These are phyloP conservation scores for Oophaga pumilio DNA, from an alignment of 2,113 vertebrate genomes.

Conservation along the genomic window DNA sequence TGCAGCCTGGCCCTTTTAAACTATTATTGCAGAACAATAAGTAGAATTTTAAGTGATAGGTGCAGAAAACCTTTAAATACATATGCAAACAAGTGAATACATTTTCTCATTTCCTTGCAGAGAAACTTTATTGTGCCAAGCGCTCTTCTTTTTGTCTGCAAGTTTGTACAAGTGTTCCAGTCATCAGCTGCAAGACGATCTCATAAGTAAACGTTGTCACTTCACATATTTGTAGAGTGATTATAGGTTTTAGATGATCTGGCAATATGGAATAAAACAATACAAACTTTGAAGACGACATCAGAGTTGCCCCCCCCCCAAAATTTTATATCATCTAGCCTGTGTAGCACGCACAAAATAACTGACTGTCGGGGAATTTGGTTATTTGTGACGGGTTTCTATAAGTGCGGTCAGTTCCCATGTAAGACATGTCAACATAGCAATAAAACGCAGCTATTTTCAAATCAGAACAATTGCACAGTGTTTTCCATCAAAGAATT, in stretches of 20 bases:
- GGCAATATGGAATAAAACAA: not conserved
- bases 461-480: too few species aligned
- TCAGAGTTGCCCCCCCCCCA: too few species aligned
- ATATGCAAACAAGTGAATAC: slow-evolving; percentile 7
- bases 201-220: not conserved
- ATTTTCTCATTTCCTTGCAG: not conserved
- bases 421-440: too few species aligned
- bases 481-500: too few species aligned
- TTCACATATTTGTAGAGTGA: not conserved
- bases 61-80: not conserved
- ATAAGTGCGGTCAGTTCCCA: too few species aligned
- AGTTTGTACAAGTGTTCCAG: not conserved
- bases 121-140: not conserved
- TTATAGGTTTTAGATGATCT: not conserved
- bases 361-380: too few species aligned
- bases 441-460: too few species aligned
- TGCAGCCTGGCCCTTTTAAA: not conserved
- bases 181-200: not conserved
- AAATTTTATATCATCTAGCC: too few species aligned
- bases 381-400: too few species aligned
- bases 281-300: too few species aligned
- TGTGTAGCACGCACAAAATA: too few species aligned
- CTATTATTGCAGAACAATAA: not conserved
- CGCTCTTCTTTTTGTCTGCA: not conserved
- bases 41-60: not conserved